These are phyloP conservation scores for Papilio helenus DNA, from an alignment of 1,140 invertebrate genomes.

Conservation along the genomic window DNA sequence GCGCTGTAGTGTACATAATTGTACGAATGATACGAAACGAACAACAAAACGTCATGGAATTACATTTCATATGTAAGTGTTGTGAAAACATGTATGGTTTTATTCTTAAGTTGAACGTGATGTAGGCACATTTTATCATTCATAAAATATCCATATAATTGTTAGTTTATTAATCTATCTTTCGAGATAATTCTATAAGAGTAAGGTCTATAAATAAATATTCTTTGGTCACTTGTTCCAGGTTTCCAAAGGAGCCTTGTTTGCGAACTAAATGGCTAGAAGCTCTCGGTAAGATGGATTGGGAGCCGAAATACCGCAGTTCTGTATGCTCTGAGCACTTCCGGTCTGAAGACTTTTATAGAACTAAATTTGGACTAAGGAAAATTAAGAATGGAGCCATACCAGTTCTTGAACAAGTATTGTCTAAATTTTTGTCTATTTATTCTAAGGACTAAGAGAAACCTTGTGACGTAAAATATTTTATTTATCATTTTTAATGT, in stretches of 20 bases:
- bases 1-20: constrained; percentile 66
- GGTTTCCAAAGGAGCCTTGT: constrained; percentile 60
- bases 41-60: constrained; percentile 63
- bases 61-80: constrained; percentile 70
- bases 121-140: too few relatives aligned
- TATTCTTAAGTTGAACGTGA: too few relatives aligned
- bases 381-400: constrained; percentile 60
- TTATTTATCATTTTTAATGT: too few relatives aligned
- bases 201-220: too few relatives aligned
- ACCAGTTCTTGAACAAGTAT: constrained; percentile 45
- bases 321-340: constrained; percentile 68
- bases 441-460: too few relatives aligned
- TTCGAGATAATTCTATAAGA: too few relatives aligned
- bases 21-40: constrained; percentile 60
- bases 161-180: too few relatives aligned
- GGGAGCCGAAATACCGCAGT: constrained; percentile 63
- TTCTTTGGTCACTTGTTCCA: constrained; percentile 40
- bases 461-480: too few relatives aligned
- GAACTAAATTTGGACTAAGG: constrained; percentile 51
- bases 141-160: too few relatives aligned
- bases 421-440: not conserved
- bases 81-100: not conserved
- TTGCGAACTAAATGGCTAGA: constrained; percentile 56
- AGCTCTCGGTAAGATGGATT: constrained; percentile 53
- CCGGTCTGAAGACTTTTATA: constrained; percentile 58